Conservation (phyloP, 2,888 invertebrate species). For the Oasisia sp. region DNA sequence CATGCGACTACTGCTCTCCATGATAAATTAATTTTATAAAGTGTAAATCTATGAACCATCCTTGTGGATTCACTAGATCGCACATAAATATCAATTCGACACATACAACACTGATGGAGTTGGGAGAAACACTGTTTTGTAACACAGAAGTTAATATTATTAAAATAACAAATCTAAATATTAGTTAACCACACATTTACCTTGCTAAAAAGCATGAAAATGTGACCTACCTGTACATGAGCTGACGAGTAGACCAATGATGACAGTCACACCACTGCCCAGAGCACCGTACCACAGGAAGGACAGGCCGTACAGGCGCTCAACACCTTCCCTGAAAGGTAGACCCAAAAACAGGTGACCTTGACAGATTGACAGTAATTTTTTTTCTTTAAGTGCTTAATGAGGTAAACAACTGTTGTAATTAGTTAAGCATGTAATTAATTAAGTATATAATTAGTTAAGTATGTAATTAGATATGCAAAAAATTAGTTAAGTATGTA, state of each 20-base stretch:
- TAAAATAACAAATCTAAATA: background rate
- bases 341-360: background rate
- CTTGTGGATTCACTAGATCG: no score
- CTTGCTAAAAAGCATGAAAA: background rate
- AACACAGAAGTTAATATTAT: background rate
- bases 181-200: background rate
- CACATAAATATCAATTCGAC: no score
- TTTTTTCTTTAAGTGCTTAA: background rate
- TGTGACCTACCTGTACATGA: conserved; percentile 22
- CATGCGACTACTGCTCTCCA: no score
- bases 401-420: background rate
- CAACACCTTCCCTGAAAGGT: conserved; percentile 31
- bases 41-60: no score
- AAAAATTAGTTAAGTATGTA: background rate
- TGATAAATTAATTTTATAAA: no score
- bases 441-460: no score
- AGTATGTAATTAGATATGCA: no score
- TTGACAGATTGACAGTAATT: background rate
- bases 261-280: conserved; percentile 22
- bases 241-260: conserved; percentile 29
- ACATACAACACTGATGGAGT: no score
- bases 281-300: conserved; percentile 29
- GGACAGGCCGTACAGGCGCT: conserved; percentile 26
- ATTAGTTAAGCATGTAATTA: background rate
- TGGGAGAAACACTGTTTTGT: no score